These are phyloP conservation scores for Dendrolimus pini DNA, from an alignment of 2,888 invertebrate genomes.

Conservation along the genomic window DNA sequence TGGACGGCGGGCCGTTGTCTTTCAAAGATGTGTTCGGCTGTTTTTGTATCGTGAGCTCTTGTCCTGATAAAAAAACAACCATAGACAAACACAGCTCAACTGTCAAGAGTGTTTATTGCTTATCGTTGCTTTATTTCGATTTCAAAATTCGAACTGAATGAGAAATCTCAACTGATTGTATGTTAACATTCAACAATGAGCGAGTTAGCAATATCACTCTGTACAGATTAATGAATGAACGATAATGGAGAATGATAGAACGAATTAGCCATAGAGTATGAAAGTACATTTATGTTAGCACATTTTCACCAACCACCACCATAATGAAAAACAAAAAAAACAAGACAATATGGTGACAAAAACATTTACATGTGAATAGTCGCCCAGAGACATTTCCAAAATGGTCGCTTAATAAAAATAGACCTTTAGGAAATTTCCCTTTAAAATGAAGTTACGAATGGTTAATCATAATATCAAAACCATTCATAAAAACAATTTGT, in stretches of 20 bases:
- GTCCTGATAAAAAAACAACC: constrained; percentile 64
- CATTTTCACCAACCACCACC: constrained; percentile 77
- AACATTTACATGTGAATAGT: too few species aligned
- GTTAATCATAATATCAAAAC: too few species aligned
- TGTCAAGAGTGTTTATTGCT: constrained; percentile 1
- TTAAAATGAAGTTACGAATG: too few species aligned
- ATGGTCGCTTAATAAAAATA: too few species aligned
- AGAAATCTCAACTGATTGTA: too few species aligned
- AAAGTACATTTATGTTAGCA: constrained; percentile 66
- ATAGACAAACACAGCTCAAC: constrained; percentile 5
- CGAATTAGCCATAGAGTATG: constrained; percentile 74
- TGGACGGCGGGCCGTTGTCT: constrained; percentile 79
- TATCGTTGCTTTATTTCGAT: too few species aligned
- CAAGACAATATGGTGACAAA: not conserved
- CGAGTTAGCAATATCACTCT: not conserved
- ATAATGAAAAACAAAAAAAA: constrained; percentile 22
- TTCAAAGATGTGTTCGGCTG: constrained; percentile 94
- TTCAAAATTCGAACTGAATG: too few species aligned
- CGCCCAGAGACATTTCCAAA: too few species aligned
- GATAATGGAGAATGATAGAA: constrained; percentile 44
- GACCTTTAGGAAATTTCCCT: too few species aligned
- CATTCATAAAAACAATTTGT: too few species aligned
- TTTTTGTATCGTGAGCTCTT: constrained; percentile 96
- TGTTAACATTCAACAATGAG: too few species aligned
- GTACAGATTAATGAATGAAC: constrained; percentile 4